These are phyloP conservation scores for Cryptops parisi DNA, from an alignment of 2,888 invertebrate species.

Conservation along the genomic window DNA sequence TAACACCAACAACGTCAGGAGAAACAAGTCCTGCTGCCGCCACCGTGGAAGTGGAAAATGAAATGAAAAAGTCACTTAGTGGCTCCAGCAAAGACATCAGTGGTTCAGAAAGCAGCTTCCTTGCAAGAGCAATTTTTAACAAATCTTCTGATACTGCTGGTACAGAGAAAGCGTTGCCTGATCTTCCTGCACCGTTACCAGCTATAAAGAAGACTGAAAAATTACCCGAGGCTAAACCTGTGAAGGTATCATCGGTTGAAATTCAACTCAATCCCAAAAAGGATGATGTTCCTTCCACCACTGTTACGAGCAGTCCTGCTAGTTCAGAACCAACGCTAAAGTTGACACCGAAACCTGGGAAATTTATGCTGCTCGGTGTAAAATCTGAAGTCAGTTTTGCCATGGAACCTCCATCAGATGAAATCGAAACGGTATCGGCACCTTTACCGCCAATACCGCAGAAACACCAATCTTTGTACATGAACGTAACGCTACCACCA, in stretches of 20 bases:
- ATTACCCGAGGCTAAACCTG: not conserved
- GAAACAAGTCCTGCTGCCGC: not conserved
- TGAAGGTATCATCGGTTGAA: slow-evolving; percentile 8
- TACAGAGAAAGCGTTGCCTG: no score
- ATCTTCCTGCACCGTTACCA: not conserved
- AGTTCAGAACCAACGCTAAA: not conserved
- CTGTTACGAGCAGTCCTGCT: not conserved
- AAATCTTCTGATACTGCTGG: not conserved
- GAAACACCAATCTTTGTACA: not conserved
- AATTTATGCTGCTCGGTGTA: slow-evolving; percentile 15
- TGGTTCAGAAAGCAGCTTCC: slow-evolving; percentile 3
- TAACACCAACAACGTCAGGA: not conserved
- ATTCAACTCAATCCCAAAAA: slow-evolving; percentile 7
- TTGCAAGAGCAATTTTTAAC: not conserved
- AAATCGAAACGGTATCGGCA: not conserved
- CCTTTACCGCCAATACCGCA: not conserved
- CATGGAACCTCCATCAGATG: slow-evolving; percentile 4
- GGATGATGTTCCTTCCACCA: not conserved
- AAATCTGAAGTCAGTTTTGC: slow-evolving; percentile 17
- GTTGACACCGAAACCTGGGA: slow-evolving; percentile 3
- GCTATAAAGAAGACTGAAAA: not conserved
- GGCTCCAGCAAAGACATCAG: slow-evolving; percentile 2
- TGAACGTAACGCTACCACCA: slow-evolving; percentile 2
- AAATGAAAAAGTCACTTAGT: not conserved
- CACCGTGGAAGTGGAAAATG: not conserved